Conservation (phyloP, 2,888 invertebrate species). For the Nezara viridula region DNA sequence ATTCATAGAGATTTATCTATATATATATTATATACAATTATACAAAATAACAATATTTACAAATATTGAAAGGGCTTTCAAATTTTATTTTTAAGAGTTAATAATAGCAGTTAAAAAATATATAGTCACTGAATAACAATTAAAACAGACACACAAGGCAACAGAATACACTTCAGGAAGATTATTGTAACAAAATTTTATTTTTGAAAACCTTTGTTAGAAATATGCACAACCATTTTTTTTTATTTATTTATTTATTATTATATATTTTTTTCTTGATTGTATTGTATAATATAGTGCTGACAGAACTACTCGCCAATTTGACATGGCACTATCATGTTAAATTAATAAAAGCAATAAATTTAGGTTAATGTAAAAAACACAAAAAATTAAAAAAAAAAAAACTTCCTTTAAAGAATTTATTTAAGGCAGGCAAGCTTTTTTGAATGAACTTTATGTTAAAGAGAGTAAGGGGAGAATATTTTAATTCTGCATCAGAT, state of each 20-base stretch:
- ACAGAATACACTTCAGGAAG: slow-evolving; percentile 20
- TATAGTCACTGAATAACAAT: slow-evolving; percentile 46
- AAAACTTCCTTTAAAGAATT: slow-evolving; percentile 20
- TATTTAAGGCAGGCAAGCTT: not conserved
- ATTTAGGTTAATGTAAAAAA: not conserved
- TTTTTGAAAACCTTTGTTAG: slow-evolving; percentile 36
- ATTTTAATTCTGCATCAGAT: not conserved
- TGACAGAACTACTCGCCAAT: slow-evolving; percentile 19
- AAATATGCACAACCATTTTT: slow-evolving; percentile 43
- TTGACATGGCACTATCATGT: not conserved
- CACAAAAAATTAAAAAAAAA: slow-evolving; percentile 6
- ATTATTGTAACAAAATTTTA: slow-evolving; percentile 36
- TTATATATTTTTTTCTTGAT: not conserved
- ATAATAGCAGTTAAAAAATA: slow-evolving; percentile 41
- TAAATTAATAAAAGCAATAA: slow-evolving; percentile 27
- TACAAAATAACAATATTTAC: slow-evolving; percentile 64
- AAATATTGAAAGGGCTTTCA: slow-evolving; percentile 40
- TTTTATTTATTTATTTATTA: not conserved
- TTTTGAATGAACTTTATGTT: not conserved
- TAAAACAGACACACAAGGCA: slow-evolving; percentile 44
- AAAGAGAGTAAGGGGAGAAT: not conserved
- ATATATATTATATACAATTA: slow-evolving; percentile 62
- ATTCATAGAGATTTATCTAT: slow-evolving; percentile 61
- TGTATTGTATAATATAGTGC: not conserved
- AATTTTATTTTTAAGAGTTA: not conserved